A percentile compares a stretch with the other conserved stretches of the same genome.
phyloP scores from a whole-genome alignment of 2,888 invertebrate species.

The Spodoptera exigua region DNA sequence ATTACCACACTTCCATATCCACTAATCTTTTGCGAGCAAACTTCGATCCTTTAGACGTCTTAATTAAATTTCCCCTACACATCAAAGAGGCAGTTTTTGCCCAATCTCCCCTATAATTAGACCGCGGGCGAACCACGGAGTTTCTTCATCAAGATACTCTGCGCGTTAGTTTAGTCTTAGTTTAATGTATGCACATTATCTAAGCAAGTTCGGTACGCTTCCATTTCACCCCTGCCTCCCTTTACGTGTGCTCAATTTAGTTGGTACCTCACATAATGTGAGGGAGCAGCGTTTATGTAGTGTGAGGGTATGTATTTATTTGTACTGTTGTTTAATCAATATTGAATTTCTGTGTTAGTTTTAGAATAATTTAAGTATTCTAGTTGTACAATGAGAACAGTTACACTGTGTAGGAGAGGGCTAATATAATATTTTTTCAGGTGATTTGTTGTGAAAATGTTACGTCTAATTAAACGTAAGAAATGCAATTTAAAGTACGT shows the following conservation, averaged over 20 bases:
- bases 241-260: conserved; percentile 79
- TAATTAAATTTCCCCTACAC: conserved; percentile 61
- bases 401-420: no score
- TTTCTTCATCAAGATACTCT: conserved; percentile 86
- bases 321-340: not conserved
- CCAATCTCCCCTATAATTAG: conserved; percentile 81
- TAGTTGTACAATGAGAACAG: no score
- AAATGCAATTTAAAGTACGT: no score
- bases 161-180: conserved; percentile 86
- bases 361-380: no score
- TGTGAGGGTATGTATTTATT: conserved; percentile 1
- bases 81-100: conserved; percentile 65
- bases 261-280: conserved; percentile 60
- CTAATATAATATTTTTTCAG: no score
- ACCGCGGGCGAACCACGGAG: conserved; percentile 78
- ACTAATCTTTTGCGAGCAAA: conserved; percentile 40
- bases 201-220: conserved; percentile 82
- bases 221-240: conserved; percentile 62
- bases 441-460: no score
- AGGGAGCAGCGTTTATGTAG: conserved; percentile 29
- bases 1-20: conserved; percentile 21
- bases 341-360: no score
- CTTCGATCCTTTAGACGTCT: conserved; percentile 37
- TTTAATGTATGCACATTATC: conserved; percentile 90
- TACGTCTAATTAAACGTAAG: no score